Base-by-base conservation (phyloP, 2,113 vertebrate genomes). In the Miniopterus natalensis region DNA sequence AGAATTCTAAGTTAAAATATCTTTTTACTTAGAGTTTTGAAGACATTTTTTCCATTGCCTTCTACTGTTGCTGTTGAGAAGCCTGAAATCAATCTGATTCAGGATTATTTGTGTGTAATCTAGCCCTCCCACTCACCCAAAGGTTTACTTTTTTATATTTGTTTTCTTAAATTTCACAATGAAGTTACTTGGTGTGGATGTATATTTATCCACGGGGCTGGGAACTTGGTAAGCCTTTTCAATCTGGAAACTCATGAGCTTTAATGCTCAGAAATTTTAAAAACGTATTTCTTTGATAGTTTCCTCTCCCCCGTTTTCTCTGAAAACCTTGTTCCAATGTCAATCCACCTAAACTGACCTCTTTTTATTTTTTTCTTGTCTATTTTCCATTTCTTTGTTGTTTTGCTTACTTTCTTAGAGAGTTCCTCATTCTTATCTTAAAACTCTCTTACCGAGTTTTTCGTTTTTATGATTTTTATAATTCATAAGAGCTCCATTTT, bases 1-100 rank as follows among this genome's bases (percentile, higher is more conserved):
- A 94, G 65, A 92, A 84, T 88, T 70, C 29, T 79, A 40, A 36
- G 51, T 89, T 88, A 86, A 91, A 70, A n/a, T 84, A n/a, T 14
- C 23, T 81, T 86, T 92, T 66, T 65, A 29, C 59, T 90, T 49
- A 81, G 12, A 80, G n/a, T 65, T 90, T 65, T 90, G 71, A 84
- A 94, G 88, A 45, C 21, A 21, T 80, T 45, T 0, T 0, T 77
- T 88, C 70, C 81, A 71, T 71, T 63, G 20, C 13, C 21, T 7
- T 73, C 55, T 74, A 6, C 66, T 25, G 14, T 45, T 77, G 11
- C 68, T 57, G 8, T 61, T 17, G 15, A 70, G 51, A 66, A 61
- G 25, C 27, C 63, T 4, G 4, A 88, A 51, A 27, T 89, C 88
- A 59, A 29, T 73, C 80, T 59, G 45, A 36, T 63, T 79, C 79